Percentiles rank a stretch among this genome's conserved stretches.
Evolutionary conservation across 2,113 vertebrate genomes (phyloP).

Genomic region (Carassius auratus): DNA sequence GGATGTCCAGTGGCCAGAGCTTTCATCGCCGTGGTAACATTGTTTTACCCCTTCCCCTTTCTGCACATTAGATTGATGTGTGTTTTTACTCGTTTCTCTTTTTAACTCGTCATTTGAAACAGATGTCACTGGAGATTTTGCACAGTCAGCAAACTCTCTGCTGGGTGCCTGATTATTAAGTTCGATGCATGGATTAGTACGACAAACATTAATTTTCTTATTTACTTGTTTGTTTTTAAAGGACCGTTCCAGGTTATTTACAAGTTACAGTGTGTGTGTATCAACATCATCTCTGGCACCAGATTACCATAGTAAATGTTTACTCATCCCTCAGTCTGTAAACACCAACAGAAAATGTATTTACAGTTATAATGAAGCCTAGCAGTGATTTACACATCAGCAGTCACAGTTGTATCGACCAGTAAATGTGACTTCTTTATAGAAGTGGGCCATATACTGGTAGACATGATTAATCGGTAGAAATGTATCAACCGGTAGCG

Average conservation of each 20-base stretch:
- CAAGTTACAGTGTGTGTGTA: not conserved
- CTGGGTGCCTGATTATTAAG: not conserved
- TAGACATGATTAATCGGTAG: no score
- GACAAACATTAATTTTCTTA: not conserved
- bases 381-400: not conserved
- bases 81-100: conserved; percentile 19
- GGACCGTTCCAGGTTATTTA: not conserved
- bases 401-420: not conserved
- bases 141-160: conserved; percentile 8
- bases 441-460: no score
- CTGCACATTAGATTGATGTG: conserved; percentile 33
- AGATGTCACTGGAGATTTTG: conserved; percentile 36
- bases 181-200: not conserved
- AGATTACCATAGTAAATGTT: not conserved
- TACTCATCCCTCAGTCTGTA: not conserved
- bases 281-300: not conserved
- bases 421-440: not conserved
- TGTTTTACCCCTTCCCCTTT: conserved; percentile 37
- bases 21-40: conserved; percentile 50
- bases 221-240: not conserved
- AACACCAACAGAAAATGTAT: not conserved
- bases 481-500: no score
- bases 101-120: conserved; percentile 42
- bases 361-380: conserved; percentile 3
- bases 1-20: conserved; percentile 41